Base-by-base conservation (phyloP, 2,113 vertebrate species). In the Grus americana region DNA sequence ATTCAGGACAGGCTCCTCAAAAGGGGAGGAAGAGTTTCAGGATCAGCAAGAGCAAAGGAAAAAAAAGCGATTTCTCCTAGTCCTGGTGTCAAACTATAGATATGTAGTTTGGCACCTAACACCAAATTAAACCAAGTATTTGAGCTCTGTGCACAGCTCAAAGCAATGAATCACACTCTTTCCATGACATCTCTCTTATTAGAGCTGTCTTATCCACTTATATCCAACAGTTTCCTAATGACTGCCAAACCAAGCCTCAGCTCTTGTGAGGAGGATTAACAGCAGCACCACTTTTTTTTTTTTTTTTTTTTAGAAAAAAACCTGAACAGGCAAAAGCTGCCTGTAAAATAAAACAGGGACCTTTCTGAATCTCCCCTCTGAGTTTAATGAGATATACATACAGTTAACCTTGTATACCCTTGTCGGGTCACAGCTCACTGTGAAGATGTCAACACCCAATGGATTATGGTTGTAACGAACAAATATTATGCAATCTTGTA, bases 121-220 rank as follows among this genome's bases (percentile, higher is more conserved):
- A 58, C 23, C 52, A 79, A 79, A 84, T 71, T 74, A 88, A 92
- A 75, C 12, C 82, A 75, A 88, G 63, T 29, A 8, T 55, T 44
- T 70, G 59, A 94, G 88, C 86, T 88, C 74, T 91, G 55, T 78
- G 74, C 62, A 30, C 42, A 88, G 79, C 86, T 92, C 85, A 93
- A 12, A 79, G 67, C 83, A 90, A 63, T 94, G 79, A 96, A 94
- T 97, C 82, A 90, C 3, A 0, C 59, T 68, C 27, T 80, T 79
- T 71, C 86, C 82, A 44, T 92, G 79, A 86, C 93, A 92, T 84
- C 47, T 90, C 57, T 91, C 47, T 79, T 49, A 32, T 68, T 54
- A 81, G 86, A 92, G 50, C 72, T 92, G 92, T 80, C 68, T 62
- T 34, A 72, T 19, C 78, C 90, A 55, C 90, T 95, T 86, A 66